Percentiles rank a stretch among this genome's conserved stretches.
phyloP scores from a whole-genome alignment of 2,888 invertebrate species.

The Torymus auratus region DNA sequence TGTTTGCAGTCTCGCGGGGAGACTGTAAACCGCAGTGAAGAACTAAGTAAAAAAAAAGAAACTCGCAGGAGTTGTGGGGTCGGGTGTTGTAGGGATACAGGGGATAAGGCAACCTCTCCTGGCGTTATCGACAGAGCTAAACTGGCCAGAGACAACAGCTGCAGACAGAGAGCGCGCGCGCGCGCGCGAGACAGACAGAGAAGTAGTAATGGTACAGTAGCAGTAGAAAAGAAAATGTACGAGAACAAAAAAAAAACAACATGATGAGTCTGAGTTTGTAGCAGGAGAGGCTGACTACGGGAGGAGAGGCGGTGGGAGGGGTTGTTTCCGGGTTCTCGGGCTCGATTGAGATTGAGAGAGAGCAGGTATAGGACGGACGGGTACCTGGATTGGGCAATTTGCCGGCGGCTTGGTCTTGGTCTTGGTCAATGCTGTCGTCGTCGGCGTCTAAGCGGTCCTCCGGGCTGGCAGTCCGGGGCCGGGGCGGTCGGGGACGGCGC shows the following conservation, averaged over 20 bases:
- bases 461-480: constrained; percentile 43
- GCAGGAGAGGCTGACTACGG: background rate
- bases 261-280: no score
- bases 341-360: no score
- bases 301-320: constrained; percentile 7
- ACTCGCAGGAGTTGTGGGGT: no score
- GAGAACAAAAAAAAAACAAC: constrained; percentile 3
- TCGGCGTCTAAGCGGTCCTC: constrained; percentile 21
- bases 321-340: constrained; percentile 36
- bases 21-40: constrained; percentile 4
- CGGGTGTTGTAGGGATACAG: background rate
- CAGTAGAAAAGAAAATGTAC: background rate
- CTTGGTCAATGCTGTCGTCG: constrained; percentile 61
- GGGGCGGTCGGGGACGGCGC: constrained; percentile 52
- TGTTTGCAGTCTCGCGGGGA: constrained; percentile 38
- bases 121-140: background rate
- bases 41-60: no score
- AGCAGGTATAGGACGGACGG: constrained; percentile 47
- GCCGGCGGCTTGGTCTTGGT: constrained; percentile 73
- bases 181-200: constrained; percentile 12
- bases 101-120: constrained; percentile 21
- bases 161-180: constrained; percentile 8
- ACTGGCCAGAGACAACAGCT: no score
- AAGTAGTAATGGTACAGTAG: background rate
- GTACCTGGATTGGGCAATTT: constrained; percentile 76